Conservation (phyloP, 2,797 vertebrate species). For the Tenualosa thibaudeaui region DNA sequence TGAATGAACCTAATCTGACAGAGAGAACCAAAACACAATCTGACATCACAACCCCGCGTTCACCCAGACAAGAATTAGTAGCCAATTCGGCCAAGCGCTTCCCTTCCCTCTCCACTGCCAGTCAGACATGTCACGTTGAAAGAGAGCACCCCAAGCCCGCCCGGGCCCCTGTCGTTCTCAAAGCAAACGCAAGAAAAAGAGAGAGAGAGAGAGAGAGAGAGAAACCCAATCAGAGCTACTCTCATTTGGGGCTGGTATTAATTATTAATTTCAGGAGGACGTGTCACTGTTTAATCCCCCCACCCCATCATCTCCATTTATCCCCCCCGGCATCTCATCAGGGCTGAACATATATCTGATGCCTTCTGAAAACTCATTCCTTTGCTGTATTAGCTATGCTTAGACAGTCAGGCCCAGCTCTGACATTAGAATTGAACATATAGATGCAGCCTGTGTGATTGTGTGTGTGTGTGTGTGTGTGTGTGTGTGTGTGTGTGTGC, state of each 20-base stretch:
- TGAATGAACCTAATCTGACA: constrained; percentile 9
- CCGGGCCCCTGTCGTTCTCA: constrained; percentile 9
- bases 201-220: constrained; percentile 14
- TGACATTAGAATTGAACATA: constrained; percentile 65
- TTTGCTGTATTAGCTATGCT: constrained; percentile 60
- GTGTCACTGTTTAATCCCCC: constrained; percentile 72
- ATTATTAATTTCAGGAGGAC: constrained; percentile 76
- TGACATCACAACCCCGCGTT: background rate
- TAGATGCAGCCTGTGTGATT: constrained; percentile 53
- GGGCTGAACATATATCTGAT: constrained; percentile 64
- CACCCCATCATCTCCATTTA: constrained; percentile 43
- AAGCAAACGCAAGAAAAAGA: constrained; percentile 26
- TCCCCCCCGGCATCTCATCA: constrained; percentile 72
- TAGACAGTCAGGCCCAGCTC: constrained; percentile 41
- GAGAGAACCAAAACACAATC: constrained; percentile 6
- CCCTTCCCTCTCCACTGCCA: constrained; percentile 28
- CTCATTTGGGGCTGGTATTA: constrained; percentile 64
- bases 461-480: constrained; percentile 27
- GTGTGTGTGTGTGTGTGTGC: constrained; percentile 24
- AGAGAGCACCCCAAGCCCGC: constrained; percentile 32
- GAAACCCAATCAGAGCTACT: constrained; percentile 47
- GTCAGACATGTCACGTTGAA: constrained; percentile 44
- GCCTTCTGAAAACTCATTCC: constrained; percentile 60
- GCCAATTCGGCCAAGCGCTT: constrained; percentile 69
- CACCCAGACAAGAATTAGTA: constrained; percentile 56